Evolutionary conservation across 2,888 invertebrate species (phyloP).

Genomic region (Callinectes sapidus): DNA sequence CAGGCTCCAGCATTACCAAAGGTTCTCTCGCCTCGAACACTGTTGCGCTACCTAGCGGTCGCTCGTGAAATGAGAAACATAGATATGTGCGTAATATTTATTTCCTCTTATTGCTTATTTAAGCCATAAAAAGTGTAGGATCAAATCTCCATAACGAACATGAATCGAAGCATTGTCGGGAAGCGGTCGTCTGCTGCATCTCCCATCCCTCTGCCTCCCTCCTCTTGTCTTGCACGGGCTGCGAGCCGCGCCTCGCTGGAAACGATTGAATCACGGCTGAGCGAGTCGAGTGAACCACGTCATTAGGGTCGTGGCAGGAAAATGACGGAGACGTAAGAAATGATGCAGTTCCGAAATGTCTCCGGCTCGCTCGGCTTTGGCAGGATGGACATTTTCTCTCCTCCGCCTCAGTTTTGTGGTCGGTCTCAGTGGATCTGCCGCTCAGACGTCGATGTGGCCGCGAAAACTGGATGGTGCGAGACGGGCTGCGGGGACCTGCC

Average conservation of each 20-base stretch:
- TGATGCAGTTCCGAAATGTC: constrained; percentile 53
- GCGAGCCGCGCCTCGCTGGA: constrained; percentile 43
- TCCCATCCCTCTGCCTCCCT: constrained; percentile 35
- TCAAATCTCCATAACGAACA: constrained; percentile 54
- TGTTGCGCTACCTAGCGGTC: background rate
- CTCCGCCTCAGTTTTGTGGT: constrained; percentile 43
- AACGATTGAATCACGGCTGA: constrained; percentile 54
- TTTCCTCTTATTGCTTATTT: constrained; percentile 54
- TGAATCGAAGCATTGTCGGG: constrained; percentile 48
- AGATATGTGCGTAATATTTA: constrained; percentile 49
- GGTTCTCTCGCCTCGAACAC: constrained; percentile 31
- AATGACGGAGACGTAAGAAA: constrained; percentile 54
- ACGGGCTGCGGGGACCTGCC: constrained; percentile 27
- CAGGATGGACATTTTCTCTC: constrained; percentile 42
- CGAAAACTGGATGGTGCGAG: constrained; percentile 39
- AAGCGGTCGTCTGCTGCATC: constrained; percentile 14
- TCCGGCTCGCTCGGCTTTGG: constrained; percentile 40
- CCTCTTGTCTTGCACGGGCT: constrained; percentile 38
- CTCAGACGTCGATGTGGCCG: constrained; percentile 43
- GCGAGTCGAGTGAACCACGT: constrained; percentile 50
- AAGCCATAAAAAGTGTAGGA: constrained; percentile 30
- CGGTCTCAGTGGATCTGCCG: constrained; percentile 47
- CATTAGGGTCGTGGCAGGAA: constrained; percentile 55
- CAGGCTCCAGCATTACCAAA: constrained; percentile 51
- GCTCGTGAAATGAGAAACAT: constrained; percentile 48